Evolutionary conservation across 2,888 invertebrate genomes (phyloP), one percentile per base, ranked within the genome.

Genomic region (Zygaena filipendulae): DNA sequence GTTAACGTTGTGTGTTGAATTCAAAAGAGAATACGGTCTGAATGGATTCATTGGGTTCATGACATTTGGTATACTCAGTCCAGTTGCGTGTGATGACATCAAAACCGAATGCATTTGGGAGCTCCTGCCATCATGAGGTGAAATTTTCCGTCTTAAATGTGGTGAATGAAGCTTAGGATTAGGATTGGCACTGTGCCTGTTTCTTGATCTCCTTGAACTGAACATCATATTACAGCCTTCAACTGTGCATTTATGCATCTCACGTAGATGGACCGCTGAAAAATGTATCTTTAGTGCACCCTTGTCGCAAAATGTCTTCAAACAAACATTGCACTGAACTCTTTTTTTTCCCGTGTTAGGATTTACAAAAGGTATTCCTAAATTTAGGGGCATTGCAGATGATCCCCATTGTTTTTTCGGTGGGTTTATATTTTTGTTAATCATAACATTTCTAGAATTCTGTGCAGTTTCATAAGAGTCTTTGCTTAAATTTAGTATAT

Each of bases 151-250:
- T 35, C 96, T 83, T 43, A 96, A 75, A 62, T 97, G 96, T 2
- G 97, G 96, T 31, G 96, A 95, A 69, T 98, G 98, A 10, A 98
- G 77, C 64, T 98, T 98, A 0, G 98, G 98, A 71, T 98, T 98
- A 1, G 97, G 97, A 68, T 98, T 98, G 6, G 97, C 97, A 63
- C 95, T 95, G 69, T 98, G 98, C 2, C 98, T 85, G 57, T 98
- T 98, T 27, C 98, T 84, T 13, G 96, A 96, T 42, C 98, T 83
- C 41, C 98, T 83, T 7, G 97, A 97, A 63, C 97, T 97, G 60
- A 98, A 98, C 95, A 97, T 97, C 95, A 97, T 97, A 62, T 94
- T 97, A 72, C 98, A 98, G 1, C 97, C 97, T 59, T 95, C 95
- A 1, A 99, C 97, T 0, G 98, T 97, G 62, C 99, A 99, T 71